Conservation (phyloP, 2,797 vertebrate species). For the Arctocebus calabarensis region DNA sequence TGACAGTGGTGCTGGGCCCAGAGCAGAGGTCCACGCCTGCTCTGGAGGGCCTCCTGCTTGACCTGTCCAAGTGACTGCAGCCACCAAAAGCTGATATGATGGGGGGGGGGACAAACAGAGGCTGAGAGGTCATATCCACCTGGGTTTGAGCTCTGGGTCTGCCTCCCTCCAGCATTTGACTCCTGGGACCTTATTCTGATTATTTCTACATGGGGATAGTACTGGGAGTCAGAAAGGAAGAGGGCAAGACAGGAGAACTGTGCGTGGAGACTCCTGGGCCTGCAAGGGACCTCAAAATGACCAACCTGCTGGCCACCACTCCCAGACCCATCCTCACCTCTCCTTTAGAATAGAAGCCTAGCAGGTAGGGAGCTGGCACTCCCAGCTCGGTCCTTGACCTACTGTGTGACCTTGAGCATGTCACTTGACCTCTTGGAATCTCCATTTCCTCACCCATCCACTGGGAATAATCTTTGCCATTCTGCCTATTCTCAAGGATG, state of each 20-base stretch:
- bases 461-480: background rate
- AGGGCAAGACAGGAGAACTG: too few species aligned
- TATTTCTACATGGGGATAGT: background rate
- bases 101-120: background rate
- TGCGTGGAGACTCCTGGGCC: background rate
- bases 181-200: background rate
- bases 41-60: fast-evolving
- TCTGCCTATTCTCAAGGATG: fast-evolving
- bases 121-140: background rate
- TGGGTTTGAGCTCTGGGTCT: background rate
- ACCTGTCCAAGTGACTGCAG: fast-evolving
- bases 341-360: background rate
- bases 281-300: background rate
- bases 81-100: background rate
- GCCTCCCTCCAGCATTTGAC: background rate
- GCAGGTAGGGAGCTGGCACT: background rate
- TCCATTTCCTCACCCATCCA: background rate
- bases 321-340: background rate
- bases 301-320: background rate
- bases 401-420: background rate
- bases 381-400: background rate
- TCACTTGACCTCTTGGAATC: background rate
- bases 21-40: background rate
- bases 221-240: background rate
- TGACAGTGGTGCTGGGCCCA: fast-evolving